Evolutionary conservation across 2,888 invertebrate genomes (phyloP).

Genomic region (Melinaea menophilus): DNA sequence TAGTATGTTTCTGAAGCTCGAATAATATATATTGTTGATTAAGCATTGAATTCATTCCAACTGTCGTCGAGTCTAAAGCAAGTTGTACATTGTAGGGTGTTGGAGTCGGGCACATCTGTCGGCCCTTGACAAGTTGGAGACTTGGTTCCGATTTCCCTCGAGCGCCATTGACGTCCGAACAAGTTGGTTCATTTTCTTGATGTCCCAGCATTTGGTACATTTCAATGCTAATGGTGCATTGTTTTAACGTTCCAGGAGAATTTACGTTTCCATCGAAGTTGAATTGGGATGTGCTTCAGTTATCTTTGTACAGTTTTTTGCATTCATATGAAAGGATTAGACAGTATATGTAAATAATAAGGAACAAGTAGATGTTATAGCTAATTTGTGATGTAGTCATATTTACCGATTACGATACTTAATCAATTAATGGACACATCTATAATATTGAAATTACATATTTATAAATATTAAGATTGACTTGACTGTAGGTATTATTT

Average conservation of each 20-base stretch:
- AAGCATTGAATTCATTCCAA: constrained; percentile 7
- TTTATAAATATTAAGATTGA: no score
- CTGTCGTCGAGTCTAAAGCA: background rate
- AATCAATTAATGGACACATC: no score
- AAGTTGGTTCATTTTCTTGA: constrained; percentile 5
- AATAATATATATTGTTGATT: background rate
- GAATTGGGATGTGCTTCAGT: background rate
- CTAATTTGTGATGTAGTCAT: no score
- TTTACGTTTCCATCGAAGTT: background rate
- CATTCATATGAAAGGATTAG: background rate
- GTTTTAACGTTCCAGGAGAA: background rate
- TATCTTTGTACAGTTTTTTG: background rate
- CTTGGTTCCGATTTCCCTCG: constrained; percentile 17
- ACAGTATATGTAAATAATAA: no score
- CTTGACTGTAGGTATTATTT: no score
- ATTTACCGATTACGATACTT: no score
- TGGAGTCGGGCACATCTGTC: constrained; percentile 22
- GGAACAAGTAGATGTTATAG: no score
- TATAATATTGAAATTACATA: no score
- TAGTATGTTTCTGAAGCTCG: background rate
- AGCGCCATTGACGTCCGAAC: constrained; percentile 15
- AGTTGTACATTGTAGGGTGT: constrained; percentile 9
- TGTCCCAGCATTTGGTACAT: constrained; percentile 1
- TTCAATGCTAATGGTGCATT: constrained; percentile 6
- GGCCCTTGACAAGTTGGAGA: constrained; percentile 23